phyloP scores from a whole-genome alignment of 2,797 vertebrate species.

The Paguma larvata region DNA sequence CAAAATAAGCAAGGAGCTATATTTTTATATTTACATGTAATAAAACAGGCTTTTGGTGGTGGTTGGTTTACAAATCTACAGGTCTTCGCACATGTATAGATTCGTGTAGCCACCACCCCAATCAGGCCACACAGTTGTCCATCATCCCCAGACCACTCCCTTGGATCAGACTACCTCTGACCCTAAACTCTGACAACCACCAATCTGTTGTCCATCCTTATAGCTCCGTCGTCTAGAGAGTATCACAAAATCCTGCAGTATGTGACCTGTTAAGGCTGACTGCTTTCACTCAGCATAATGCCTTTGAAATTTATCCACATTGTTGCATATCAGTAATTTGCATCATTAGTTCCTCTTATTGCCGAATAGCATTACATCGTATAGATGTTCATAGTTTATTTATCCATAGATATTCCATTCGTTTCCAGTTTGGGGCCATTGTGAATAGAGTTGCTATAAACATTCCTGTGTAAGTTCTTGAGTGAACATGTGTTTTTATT shows the following conservation, averaged over 20 bases:
- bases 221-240: neutral
- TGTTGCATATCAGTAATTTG: neutral
- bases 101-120: neutral
- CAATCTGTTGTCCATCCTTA: neutral
- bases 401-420: neutral
- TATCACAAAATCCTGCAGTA: neutral
- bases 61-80: neutral
- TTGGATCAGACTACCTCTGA: neutral
- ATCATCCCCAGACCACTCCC: neutral
- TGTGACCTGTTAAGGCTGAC: neutral
- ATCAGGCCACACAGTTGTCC: neutral
- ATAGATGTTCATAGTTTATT: neutral
- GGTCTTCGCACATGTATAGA: neutral
- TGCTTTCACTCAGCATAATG: neutral
- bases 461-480: neutral
- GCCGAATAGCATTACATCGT: neutral
- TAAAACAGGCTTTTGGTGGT: neutral
- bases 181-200: neutral
- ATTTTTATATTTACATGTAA: neutral
- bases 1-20: neutral
- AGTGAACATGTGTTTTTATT: slow-evolving; percentile 6
- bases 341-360: slow-evolving; percentile 16
- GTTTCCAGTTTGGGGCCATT: neutral
- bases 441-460: neutral
- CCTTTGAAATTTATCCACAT: neutral